Percentiles rank a stretch among this genome's conserved stretches.
phyloP scores from a whole-genome alignment of 2,888 invertebrate species.

The Drosophila barbarae region DNA sequence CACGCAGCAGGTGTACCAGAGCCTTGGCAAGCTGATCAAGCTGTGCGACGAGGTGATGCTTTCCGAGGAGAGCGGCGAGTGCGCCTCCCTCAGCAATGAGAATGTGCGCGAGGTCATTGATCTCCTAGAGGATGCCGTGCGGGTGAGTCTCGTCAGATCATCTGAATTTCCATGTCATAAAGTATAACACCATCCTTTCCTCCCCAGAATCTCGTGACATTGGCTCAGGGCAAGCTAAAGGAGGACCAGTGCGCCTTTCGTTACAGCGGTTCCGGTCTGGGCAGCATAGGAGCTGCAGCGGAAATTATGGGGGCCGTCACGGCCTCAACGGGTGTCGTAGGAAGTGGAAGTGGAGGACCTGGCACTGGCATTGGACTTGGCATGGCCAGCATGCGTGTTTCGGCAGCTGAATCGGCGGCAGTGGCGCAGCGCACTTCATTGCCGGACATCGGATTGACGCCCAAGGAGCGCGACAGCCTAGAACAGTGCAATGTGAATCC shows the following conservation, averaged over 20 bases:
- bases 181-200: neutral
- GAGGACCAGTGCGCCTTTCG: conserved; percentile 79
- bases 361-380: conserved; percentile 14
- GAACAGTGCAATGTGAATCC: conserved; percentile 81
- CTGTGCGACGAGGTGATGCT: conserved; percentile 93
- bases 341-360: neutral
- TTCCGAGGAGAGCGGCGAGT: conserved; percentile 81
- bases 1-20: conserved; percentile 91
- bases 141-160: conserved; percentile 79
- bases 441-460: conserved; percentile 90
- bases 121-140: conserved; percentile 86
- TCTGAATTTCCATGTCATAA: too few species aligned
- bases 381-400: conserved; percentile 30
- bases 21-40: conserved; percentile 91
- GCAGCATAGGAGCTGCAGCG: conserved; percentile 65
- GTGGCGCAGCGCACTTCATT: conserved; percentile 85
- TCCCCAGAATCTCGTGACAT: conserved; percentile 84
- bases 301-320: conserved; percentile 63
- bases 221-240: conserved; percentile 91
- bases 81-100: conserved; percentile 81
- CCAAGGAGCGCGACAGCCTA: conserved; percentile 82
- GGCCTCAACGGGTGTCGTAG: conserved; percentile 35
- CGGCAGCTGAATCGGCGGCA: conserved; percentile 50
- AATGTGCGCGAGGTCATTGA: conserved; percentile 86
- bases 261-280: conserved; percentile 59